A percentile compares a stretch with the other conserved stretches of the same genome.
Conservation (phyloP, 2,888 invertebrate species). For the Epirrhoe tristata region DNA sequence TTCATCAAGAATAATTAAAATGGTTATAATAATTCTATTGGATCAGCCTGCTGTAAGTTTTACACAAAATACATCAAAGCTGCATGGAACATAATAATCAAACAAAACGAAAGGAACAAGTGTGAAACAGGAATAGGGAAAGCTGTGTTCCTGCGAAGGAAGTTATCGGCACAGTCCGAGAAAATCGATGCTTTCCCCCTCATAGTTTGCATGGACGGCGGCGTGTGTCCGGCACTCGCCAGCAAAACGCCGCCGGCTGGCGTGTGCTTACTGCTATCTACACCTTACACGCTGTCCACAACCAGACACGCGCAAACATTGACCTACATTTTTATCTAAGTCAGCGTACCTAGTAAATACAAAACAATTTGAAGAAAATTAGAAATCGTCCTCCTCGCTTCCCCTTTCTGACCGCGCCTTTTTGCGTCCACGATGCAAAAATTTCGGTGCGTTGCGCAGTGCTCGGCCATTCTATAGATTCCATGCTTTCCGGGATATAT, state of each 20-base stretch:
- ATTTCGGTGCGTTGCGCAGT: constrained; percentile 69
- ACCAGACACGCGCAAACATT: constrained; percentile 20
- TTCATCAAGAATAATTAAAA: no score
- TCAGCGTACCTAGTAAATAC: constrained; percentile 11
- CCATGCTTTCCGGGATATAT: constrained; percentile 36
- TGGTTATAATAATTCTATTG: no score
- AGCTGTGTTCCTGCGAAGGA: constrained; percentile 61
- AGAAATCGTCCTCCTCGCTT: constrained; percentile 53
- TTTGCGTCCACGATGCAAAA: constrained; percentile 71
- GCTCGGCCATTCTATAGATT: constrained; percentile 53
- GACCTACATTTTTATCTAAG: not conserved
- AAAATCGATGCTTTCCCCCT: constrained; percentile 82
- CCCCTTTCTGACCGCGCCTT: constrained; percentile 53
- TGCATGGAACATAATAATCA: constrained; percentile 15
- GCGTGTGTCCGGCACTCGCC: constrained; percentile 56
- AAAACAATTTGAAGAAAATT: constrained; percentile 46
- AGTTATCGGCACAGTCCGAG: constrained; percentile 82
- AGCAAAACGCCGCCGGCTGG: constrained; percentile 8
- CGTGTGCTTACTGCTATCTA: constrained; percentile 40
- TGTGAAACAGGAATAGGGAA: constrained; percentile 65
- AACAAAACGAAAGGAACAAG: constrained; percentile 51
- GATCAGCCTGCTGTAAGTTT: not conserved
- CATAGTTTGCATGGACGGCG: constrained; percentile 81
- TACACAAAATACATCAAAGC: not conserved
- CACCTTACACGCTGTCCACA: constrained; percentile 26